phyloP scores from a whole-genome alignment of 2,888 invertebrate species.

The Venusia cambrica region DNA sequence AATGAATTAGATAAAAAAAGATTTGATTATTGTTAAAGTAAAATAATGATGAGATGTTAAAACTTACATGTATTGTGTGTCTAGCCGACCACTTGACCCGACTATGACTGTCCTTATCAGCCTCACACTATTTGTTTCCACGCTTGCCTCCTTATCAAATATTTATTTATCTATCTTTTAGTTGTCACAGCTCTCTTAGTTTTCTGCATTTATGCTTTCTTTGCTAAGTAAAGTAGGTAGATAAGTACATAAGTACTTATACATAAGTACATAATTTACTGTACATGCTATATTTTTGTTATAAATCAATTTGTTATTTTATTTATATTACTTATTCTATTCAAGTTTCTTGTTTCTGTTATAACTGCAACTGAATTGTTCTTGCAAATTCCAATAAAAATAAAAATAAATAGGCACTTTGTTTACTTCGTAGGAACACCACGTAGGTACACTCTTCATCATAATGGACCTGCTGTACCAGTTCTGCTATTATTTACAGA shows the following conservation, averaged over 20 bases:
- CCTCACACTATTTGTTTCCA: conserved; percentile 37
- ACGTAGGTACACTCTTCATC: too few species aligned
- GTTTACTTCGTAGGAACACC: not conserved
- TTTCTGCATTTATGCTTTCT: conserved; percentile 40
- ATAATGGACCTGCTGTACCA: too few species aligned
- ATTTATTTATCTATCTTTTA: conserved; percentile 33
- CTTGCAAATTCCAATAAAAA: conserved; percentile 29
- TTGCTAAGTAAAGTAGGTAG: too few species aligned
- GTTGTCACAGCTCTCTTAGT: conserved; percentile 33
- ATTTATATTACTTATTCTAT: conserved; percentile 31
- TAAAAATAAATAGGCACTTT: conserved; percentile 8
- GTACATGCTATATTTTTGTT: too few species aligned
- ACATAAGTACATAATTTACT: too few species aligned
- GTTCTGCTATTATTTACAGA: too few species aligned
- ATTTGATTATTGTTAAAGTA: conserved; percentile 37
- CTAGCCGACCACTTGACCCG: conserved; percentile 25
- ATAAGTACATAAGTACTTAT: too few species aligned
- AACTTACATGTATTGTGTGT: conserved; percentile 15
- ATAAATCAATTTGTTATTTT: conserved; percentile 26
- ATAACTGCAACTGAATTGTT: conserved; percentile 35
- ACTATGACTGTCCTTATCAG: conserved; percentile 45
- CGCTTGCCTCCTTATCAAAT: conserved; percentile 29
- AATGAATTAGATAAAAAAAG: conserved; percentile 23
- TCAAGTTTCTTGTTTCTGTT: conserved; percentile 46
- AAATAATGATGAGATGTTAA: conserved; percentile 22